Evolutionary conservation across 2,113 vertebrate species (phyloP), one percentile per base, ranked within the genome.

Genomic region (Tauraco erythrolophus): DNA sequence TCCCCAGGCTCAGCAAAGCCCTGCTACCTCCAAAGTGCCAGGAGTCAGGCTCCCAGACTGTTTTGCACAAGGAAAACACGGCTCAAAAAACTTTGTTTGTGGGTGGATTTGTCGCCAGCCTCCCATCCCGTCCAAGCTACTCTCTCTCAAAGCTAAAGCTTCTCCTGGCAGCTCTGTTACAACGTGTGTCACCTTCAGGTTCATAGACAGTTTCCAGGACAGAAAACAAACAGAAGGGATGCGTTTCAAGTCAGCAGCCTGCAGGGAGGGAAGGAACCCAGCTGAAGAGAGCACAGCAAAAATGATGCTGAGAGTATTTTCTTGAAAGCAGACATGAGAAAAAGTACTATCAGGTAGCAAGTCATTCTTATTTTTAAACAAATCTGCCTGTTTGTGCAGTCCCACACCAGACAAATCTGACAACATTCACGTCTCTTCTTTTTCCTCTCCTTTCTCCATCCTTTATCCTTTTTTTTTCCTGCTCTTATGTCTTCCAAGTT

Each of bases 41-140:
- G 23, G 19, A 43, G 25, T 30, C 25, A 0, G 1, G 0, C 31
- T 25, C 25, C 50, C 51, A 18, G 56, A 2, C 24, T 10, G 6
- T 17, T 71, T 35, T 69, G 53, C 22, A 4, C 12, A 4, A 19
- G 50, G 33, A 61, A 57, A 58, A 82, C 0, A 7, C 3, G 0
- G 50, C 53, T 53, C n/a, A 57, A 60, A 80, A 19, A 1, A 1
- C 30, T n/a, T 14, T 23, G 22, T 21, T 27, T 12, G 33, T 8
- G 19, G 24, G 33, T 3, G 5, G 21, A 25, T 84, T 53, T 70
- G 16, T 45, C 4, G 0, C 35, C 87, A 39, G 37, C 45, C 24
- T 74, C 57, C 18, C 50, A 18, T 12, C 18, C 30, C 53, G 48
- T 7, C 54, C 58, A 21, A 87, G 30, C 8, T 7, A 14, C 11